These are phyloP conservation scores for Hemicentrotus pulcherrimus DNA, from an alignment of 35 echinoderm and acorn worm species.

Conservation along the genomic window DNA sequence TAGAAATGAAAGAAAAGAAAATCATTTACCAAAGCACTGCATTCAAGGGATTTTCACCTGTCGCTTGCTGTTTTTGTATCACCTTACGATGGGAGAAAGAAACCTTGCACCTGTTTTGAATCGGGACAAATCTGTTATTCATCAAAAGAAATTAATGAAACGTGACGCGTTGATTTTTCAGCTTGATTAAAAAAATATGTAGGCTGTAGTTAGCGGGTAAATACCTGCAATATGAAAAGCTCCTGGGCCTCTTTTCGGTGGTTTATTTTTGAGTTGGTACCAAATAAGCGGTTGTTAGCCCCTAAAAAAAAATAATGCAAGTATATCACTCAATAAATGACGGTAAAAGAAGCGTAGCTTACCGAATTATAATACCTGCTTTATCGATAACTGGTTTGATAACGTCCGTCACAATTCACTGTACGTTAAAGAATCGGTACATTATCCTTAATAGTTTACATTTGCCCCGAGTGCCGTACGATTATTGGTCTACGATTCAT, in stretches of 20 bases:
- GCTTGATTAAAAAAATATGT: background rate
- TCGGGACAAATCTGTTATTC: background rate
- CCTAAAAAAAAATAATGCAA: background rate
- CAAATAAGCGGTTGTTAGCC: background rate
- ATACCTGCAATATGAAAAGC: background rate
- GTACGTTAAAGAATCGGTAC: no score
- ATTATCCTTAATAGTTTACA: no score
- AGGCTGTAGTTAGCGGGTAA: background rate
- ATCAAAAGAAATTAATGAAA: background rate
- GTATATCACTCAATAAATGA: no score
- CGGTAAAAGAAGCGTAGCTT: no score
- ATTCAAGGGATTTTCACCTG: background rate
- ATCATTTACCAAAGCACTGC: no score
- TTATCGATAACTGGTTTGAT: no score
- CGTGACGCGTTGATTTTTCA: background rate
- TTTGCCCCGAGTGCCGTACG: no score
- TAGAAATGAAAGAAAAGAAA: no score
- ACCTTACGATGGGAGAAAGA: background rate
- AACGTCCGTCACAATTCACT: no score
- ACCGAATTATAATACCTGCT: no score
- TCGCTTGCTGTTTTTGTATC: background rate
- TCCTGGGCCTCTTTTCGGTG: background rate
- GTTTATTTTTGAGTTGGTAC: background rate
- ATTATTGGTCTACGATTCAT: no score
- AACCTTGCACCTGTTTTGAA: background rate